Evolutionary conservation across 1,140 invertebrate species (phyloP).

Genomic region (Heliconius hermathena): DNA sequence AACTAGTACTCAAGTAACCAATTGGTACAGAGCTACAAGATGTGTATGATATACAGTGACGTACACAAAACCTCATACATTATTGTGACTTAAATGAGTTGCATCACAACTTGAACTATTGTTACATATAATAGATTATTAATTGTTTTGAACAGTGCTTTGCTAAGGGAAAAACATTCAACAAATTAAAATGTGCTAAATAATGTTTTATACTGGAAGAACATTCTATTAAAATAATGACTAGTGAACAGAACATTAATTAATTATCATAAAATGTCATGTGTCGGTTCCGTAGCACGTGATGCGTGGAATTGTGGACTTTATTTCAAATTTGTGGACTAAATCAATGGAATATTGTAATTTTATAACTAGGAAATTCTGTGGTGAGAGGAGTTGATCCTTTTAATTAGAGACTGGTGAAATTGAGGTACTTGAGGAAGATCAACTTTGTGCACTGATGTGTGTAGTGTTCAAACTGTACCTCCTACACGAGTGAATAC

Average conservation of each 20-base stretch:
- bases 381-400: slow-evolving; percentile 78
- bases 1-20: slow-evolving; percentile 69
- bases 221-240: slow-evolving; percentile 73
- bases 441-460: slow-evolving; percentile 58
- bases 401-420: slow-evolving; percentile 67
- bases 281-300: slow-evolving; percentile 57
- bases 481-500: slow-evolving; percentile 58
- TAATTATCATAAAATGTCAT: slow-evolving; percentile 62
- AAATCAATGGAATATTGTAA: slow-evolving; percentile 76
- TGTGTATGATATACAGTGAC: slow-evolving; percentile 55
- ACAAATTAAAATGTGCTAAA: slow-evolving; percentile 81
- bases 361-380: slow-evolving; percentile 79
- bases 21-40: slow-evolving; percentile 74
- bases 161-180: slow-evolving; percentile 73
- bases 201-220: slow-evolving; percentile 78
- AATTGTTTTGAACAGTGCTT: slow-evolving; percentile 80
- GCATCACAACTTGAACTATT: slow-evolving; percentile 71
- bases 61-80: slow-evolving; percentile 58
- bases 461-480: slow-evolving; percentile 60
- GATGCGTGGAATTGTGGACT: slow-evolving; percentile 75
- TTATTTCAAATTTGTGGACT: slow-evolving; percentile 80
- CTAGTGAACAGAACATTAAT: slow-evolving; percentile 78
- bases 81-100: slow-evolving; percentile 45
- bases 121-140: slow-evolving; percentile 68
- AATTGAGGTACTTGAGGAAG: slow-evolving; percentile 41